phyloP scores from a whole-genome alignment of 2,888 invertebrate species.

The Glomeris marginata region DNA sequence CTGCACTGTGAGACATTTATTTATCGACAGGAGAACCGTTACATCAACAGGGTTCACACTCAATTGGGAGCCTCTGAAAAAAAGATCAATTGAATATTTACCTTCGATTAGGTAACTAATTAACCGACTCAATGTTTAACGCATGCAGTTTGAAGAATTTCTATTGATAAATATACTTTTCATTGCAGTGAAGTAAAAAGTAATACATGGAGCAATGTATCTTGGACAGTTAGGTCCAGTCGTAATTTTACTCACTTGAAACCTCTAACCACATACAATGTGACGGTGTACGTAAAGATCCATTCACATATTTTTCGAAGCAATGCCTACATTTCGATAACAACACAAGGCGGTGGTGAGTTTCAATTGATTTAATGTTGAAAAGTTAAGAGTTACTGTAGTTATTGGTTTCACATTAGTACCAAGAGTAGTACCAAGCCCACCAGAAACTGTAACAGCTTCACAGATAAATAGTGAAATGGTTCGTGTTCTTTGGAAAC shows the following conservation, averaged over 20 bases:
- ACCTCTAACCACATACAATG: slow-evolving; percentile 59
- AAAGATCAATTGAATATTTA: slow-evolving; percentile 42
- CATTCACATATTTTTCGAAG: slow-evolving; percentile 1
- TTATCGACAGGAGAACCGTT: slow-evolving; percentile 45
- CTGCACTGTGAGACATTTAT: slow-evolving; percentile 42
- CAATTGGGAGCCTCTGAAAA: slow-evolving; percentile 42
- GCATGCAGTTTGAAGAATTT: no score
- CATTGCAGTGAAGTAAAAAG: slow-evolving; percentile 22
- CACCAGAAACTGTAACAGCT: slow-evolving; percentile 49
- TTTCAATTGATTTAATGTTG: slow-evolving; percentile 3
- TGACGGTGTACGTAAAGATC: slow-evolving; percentile 51
- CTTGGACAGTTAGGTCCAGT: slow-evolving; percentile 46
- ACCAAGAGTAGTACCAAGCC: slow-evolving; percentile 40
- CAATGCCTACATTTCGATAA: slow-evolving; percentile 1
- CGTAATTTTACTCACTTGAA: slow-evolving; percentile 46
- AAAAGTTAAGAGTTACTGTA: slow-evolving; percentile 4
- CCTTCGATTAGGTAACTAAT: slow-evolving; percentile 38
- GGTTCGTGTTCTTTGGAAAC: slow-evolving; percentile 53
- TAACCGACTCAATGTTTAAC: no score
- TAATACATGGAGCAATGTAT: slow-evolving; percentile 42
- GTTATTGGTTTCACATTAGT: not conserved
- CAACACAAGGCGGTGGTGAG: slow-evolving; percentile 36
- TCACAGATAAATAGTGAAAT: slow-evolving; percentile 46
- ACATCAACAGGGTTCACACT: slow-evolving; percentile 47
- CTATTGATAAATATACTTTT: not conserved